phyloP scores from a whole-genome alignment of 2,113 vertebrate genomes.

The Thunnus thynnus region DNA sequence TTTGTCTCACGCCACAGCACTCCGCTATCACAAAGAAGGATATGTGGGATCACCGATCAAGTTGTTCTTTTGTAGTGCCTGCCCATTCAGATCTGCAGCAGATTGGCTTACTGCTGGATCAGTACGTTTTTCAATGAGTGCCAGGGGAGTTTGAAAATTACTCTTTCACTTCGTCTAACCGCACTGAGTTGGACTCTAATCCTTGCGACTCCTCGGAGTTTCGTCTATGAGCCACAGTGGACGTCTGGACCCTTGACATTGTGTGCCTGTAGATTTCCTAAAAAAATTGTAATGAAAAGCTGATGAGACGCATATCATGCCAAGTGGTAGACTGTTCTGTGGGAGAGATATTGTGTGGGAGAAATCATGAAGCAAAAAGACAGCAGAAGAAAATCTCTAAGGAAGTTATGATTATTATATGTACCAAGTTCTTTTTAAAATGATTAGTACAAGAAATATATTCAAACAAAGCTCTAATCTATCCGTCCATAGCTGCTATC shows the following conservation, averaged over 20 bases:
- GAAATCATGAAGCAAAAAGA: neutral
- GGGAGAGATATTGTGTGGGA: constrained; percentile 22
- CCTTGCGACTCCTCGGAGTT: constrained; percentile 4
- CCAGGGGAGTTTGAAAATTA: constrained; percentile 19
- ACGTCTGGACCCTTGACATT: constrained; percentile 31
- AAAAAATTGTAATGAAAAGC: constrained; percentile 39
- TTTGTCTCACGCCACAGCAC: constrained; percentile 11
- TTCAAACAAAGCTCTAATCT: neutral
- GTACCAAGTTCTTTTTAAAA: neutral
- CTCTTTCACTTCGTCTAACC: constrained; percentile 1
- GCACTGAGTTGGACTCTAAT: constrained; percentile 8
- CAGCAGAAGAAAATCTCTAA: constrained; percentile 7
- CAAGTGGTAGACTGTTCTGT: constrained; percentile 14
- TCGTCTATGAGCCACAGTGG: constrained; percentile 1
- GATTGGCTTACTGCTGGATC: constrained; percentile 26
- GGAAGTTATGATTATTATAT: constrained; percentile 34
- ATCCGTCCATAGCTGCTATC: constrained; percentile 5
- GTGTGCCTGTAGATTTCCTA: constrained; percentile 22
- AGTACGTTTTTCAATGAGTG: constrained; percentile 8
- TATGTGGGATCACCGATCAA: constrained; percentile 15
- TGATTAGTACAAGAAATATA: neutral
- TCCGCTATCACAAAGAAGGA: neutral
- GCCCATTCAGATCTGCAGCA: constrained; percentile 15
- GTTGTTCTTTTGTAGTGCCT: constrained; percentile 13
- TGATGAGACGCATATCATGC: constrained; percentile 29